Evolutionary conservation across 2,888 invertebrate genomes (phyloP).

Genomic region (Oscheius onirici): DNA sequence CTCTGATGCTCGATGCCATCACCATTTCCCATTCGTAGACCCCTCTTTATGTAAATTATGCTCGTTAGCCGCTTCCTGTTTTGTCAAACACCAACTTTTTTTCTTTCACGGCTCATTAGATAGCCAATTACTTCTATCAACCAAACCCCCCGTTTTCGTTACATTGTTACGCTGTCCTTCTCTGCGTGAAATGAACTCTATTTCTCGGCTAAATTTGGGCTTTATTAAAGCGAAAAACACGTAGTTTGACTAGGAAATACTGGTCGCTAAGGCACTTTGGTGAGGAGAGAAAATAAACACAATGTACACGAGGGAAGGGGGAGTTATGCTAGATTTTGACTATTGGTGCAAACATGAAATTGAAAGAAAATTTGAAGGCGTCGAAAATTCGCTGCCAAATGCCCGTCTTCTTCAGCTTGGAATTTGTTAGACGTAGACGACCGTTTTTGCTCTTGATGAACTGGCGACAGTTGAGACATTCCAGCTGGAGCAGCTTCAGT

Average conservation of each 20-base stretch:
- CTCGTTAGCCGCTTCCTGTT: no score
- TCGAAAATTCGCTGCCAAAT: slow-evolving; percentile 62
- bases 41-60: no score
- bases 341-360: slow-evolving; percentile 66
- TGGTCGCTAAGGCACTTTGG: no score
- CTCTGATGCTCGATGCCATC: slow-evolving; percentile 5
- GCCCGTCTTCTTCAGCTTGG: slow-evolving; percentile 52
- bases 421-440: slow-evolving; percentile 22
- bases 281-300: neutral
- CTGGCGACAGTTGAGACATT: slow-evolving; percentile 62
- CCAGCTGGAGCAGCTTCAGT: slow-evolving; percentile 59
- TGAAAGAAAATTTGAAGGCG: slow-evolving; percentile 65
- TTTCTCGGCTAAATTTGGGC: no score
- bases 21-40: neutral
- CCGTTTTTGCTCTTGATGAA: slow-evolving; percentile 29
- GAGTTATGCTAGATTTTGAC: slow-evolving; percentile 36
- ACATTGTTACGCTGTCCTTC: no score
- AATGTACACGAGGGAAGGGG: neutral
- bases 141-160: no score
- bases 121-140: no score
- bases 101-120: no score
- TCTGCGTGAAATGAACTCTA: no score
- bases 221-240: no score
- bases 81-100: no score
- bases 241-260: no score